Evolutionary conservation across 2,797 vertebrate species (phyloP).

Genomic region (Sciaenops ocellatus): DNA sequence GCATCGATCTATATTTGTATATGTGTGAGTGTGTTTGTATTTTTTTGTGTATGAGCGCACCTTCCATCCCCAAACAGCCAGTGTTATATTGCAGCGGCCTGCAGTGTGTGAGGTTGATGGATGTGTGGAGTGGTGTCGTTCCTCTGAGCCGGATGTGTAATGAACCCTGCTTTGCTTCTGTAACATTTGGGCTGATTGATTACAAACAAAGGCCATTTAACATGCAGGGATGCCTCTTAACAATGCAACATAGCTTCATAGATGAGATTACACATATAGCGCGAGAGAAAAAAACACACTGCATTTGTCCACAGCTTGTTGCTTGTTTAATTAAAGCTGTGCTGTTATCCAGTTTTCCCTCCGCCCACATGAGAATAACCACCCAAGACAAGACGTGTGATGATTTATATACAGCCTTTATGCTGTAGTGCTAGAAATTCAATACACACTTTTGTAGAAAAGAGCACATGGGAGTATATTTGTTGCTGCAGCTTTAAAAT

Average conservation of each 20-base stretch:
- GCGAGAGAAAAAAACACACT: conserved; percentile 38
- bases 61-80: conserved; percentile 23
- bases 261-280: conserved; percentile 55
- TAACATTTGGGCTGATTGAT: conserved; percentile 81
- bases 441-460: conserved; percentile 18
- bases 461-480: background rate
- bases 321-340: conserved; percentile 53
- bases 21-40: conserved; percentile 41
- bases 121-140: conserved; percentile 66
- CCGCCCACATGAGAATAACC: conserved; percentile 25
- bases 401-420: conserved; percentile 35
- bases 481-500: conserved; percentile 28
- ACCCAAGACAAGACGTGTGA: conserved; percentile 9
- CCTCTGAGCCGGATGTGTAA: conserved; percentile 77
- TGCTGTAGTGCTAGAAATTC: background rate
- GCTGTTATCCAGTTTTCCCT: conserved; percentile 42
- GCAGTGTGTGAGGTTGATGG: conserved; percentile 70
- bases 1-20: conserved; percentile 30
- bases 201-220: conserved; percentile 77
- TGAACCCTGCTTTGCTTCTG: conserved; percentile 75
- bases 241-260: conserved; percentile 59
- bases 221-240: conserved; percentile 66
- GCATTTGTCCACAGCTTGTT: conserved; percentile 38
- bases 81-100: conserved; percentile 41
- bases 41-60: conserved; percentile 14